Base-by-base conservation (phyloP, 2,113 vertebrate genomes). In the Takifugu bimaculatus region DNA sequence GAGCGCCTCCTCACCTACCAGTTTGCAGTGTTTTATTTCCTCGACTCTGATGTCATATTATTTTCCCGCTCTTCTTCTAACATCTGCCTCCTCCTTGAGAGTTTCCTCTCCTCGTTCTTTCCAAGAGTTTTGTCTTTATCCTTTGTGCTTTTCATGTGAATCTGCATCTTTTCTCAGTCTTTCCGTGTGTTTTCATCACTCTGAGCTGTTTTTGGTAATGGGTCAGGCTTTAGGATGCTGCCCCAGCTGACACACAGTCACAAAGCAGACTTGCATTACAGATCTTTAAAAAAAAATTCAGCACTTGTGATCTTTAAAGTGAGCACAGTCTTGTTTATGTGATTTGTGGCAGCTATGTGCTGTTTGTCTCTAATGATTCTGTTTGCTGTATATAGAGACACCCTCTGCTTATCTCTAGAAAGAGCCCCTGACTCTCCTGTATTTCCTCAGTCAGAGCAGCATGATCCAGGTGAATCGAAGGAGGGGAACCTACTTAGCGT, bases 401-500 rank as follows among this genome's bases (percentile, higher is more conserved):
- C 75, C 79, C 58, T 54, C 75, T 55, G 74, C 53, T 60, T 54
- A 25, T 66, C 45, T 69, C 28, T 4, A 42, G 39, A 42, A 39
- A 60, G 0, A 7, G 9, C 49, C 32, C 42, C 74, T 89, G 10
- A 85, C 15, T 42, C 35, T 43, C 26, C 26, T 71, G 32, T 67
- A 45, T 50, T 1, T 51, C 60, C 43, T 32, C 85, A 97, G 95
- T 73, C 77, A 1, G 90, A 92, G 66, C 78, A 89, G 49, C 74
- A 76, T 3, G 49, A 68, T 32, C 0, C 79, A 50, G 54, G 20
- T 54, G 50, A 63, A 29, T 70, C 78, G 60, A 68, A 60, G 60
- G 85, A 90, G 68, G 93, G 90, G 78, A 92, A 92, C 84, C 82
- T 95, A 79, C 90, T 98, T 76, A 92, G 89, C 0, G 93, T 98